These are phyloP conservation scores for Climacteris rufus DNA, from an alignment of 2,113 vertebrate genomes.

Conservation along the genomic window DNA sequence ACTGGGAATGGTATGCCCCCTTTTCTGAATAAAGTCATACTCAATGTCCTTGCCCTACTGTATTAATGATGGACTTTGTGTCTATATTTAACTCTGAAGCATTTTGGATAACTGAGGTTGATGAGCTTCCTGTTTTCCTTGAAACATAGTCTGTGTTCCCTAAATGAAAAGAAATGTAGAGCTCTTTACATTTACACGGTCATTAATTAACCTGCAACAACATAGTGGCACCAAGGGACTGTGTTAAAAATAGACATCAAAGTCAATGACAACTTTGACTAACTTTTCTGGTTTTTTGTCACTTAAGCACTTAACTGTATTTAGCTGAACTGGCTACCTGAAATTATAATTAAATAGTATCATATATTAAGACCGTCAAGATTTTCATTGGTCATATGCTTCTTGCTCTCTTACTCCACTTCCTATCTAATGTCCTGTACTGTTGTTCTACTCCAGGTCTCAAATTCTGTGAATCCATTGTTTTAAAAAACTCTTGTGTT, in stretches of 20 bases:
- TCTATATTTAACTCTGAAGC: background rate
- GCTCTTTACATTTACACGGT: slow-evolving; percentile 19
- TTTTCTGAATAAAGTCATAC: background rate
- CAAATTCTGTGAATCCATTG: background rate
- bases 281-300: slow-evolving; percentile 1
- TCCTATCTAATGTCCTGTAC: background rate
- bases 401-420: background rate
- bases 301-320: slow-evolving; percentile 19
- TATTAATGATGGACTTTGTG: background rate
- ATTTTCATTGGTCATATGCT: background rate
- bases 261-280: slow-evolving; percentile 30
- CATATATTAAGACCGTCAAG: background rate
- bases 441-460: background rate
- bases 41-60: background rate
- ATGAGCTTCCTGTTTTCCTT: slow-evolving; percentile 35
- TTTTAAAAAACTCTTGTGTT: background rate
- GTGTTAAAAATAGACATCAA: slow-evolving; percentile 34
- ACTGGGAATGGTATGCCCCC: background rate
- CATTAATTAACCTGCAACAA: slow-evolving; percentile 46
- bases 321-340: background rate
- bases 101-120: slow-evolving; percentile 13
- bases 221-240: slow-evolving; percentile 13
- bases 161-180: slow-evolving; percentile 34
- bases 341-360: background rate
- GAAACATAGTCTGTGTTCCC: background rate